Percentiles rank a stretch among this genome's conserved stretches.
Conservation (phyloP, 1,140 invertebrate genomes). For the Saccostrea echinata region DNA sequence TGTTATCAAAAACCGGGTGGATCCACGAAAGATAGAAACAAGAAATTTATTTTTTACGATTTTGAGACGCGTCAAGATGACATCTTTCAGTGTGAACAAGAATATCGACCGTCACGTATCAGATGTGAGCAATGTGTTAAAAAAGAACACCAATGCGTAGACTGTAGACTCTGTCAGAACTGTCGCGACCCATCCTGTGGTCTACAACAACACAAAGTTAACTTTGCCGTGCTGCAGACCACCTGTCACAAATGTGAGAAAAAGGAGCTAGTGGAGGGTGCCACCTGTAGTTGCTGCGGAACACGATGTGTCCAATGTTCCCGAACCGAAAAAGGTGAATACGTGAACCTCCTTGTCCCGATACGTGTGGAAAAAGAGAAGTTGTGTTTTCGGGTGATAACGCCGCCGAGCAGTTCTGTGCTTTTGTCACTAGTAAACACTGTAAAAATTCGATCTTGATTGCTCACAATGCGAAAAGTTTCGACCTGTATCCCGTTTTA, state of each 20-base stretch:
- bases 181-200: constrained; percentile 46
- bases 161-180: constrained; percentile 47
- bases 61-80: constrained; percentile 48
- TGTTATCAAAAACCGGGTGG: constrained; percentile 40
- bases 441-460: constrained; percentile 45
- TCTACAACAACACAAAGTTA: constrained; percentile 39
- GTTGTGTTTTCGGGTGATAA: constrained; percentile 37
- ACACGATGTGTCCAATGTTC: constrained; percentile 41
- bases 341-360: constrained; percentile 33
- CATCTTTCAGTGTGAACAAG: constrained; percentile 31
- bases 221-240: constrained; percentile 41
- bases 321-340: constrained; percentile 26
- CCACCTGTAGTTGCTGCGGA: constrained; percentile 40
- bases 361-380: constrained; percentile 50
- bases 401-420: constrained; percentile 24
- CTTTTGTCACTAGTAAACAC: constrained; percentile 26
- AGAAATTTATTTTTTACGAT: constrained; percentile 50
- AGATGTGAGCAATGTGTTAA: constrained; percentile 40
- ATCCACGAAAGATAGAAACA: background rate
- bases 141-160: constrained; percentile 37
- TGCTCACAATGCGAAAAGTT: constrained; percentile 47
- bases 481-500: constrained; percentile 49
- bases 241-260: constrained; percentile 43
- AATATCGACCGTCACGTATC: background rate
- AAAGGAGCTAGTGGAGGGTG: background rate